phyloP scores from a whole-genome alignment of 2,113 vertebrate species.

The Guaruba guarouba region DNA sequence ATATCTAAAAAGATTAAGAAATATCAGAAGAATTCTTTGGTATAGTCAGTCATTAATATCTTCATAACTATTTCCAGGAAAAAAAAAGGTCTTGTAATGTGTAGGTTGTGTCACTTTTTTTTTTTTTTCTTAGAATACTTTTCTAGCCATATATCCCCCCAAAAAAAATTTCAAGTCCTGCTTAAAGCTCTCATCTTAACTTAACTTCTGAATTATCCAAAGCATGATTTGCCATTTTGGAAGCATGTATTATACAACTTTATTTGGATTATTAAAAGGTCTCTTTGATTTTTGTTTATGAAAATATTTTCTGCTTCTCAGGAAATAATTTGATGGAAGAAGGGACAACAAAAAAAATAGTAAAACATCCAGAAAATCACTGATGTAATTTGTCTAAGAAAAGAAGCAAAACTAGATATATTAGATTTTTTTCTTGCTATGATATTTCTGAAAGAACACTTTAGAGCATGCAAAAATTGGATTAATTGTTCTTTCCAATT shows the following conservation, averaged over 20 bases:
- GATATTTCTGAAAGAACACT: neutral
- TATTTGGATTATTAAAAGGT: neutral
- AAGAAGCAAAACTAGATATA: neutral
- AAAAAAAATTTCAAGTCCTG: neutral
- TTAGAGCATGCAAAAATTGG: neutral
- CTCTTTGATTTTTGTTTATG: accelerated
- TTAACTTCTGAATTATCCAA: neutral
- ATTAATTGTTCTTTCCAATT: neutral
- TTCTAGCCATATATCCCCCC: neutral
- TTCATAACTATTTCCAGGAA: neutral
- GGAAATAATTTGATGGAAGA: neutral
- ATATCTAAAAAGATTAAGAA: neutral
- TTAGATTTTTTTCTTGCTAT: neutral
- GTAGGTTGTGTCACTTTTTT: neutral
- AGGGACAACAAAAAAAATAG: neutral
- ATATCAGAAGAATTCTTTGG: neutral
- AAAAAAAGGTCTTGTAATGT: neutral
- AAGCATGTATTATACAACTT: neutral
- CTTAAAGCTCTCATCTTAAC: neutral
- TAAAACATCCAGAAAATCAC: neutral
- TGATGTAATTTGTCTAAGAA: neutral
- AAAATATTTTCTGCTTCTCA: neutral
- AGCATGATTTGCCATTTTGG: neutral
- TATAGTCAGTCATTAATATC: neutral
- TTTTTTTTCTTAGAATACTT: neutral